Evolutionary conservation across 2,888 invertebrate species (phyloP), one percentile per base, ranked within the genome.

Genomic region (Tillus elongatus): DNA sequence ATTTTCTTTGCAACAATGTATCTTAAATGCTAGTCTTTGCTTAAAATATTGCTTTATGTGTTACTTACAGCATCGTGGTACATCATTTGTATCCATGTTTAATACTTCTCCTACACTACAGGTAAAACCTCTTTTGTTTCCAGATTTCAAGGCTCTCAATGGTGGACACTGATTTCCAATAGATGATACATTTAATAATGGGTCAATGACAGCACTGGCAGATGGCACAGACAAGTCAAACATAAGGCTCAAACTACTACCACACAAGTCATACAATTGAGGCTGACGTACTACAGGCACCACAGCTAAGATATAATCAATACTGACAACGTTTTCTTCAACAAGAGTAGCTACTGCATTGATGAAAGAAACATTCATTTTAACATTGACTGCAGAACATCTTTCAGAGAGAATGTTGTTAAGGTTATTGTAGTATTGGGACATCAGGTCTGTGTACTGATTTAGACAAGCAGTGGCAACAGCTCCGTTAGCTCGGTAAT

Each of bases 131-230:
- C 91, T 77, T 0, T 79, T 73, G 40, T 91, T 87, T 2, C 79
- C 75, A 28, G 92, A 91, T 56, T 80, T 80, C 2, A 90, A 72
- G 2, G 92, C 93, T 57, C 87, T 77, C 33, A 95, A 65, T 2
- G 91, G 89, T 35, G 93, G 93, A 65, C 95, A 95, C 60, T 88
- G 87, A 58, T 90, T 90, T 19, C 89, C 90, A 55, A 91, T 88
- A 15, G 89, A 79, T 1, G 87, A 85, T 2, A 92, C 84, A 56
- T 91, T 92, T 15, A 92, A 66, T 3, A 93, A 70, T 2, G 90
- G 86, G 58, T 91, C 90, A 49, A 92, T 87, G 1, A 90, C 81
- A 15, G 82, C 86, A 57, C 87, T 91, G 2, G 92, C 89, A 46
- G 90, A 86, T 1, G 93, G 92, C 6, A 93, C 92, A 27, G 89